phyloP scores from a whole-genome alignment of 2,113 vertebrate genomes.

The Caloenas nicobarica region DNA sequence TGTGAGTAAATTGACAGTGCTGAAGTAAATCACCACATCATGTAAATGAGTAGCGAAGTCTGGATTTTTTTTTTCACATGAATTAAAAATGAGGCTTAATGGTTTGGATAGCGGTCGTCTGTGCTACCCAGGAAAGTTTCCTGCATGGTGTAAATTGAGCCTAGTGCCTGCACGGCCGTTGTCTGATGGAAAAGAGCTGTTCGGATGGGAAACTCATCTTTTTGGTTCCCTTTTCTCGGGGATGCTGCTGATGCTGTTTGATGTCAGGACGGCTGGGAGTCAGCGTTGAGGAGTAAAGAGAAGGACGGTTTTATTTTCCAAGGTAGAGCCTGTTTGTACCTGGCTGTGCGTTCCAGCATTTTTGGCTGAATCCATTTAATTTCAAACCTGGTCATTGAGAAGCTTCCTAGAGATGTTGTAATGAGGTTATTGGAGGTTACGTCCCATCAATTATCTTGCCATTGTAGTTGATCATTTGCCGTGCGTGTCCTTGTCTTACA shows the following conservation, averaged over 20 bases:
- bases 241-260: background rate
- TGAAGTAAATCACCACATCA: background rate
- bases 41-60: background rate
- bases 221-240: background rate
- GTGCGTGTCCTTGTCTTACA: background rate
- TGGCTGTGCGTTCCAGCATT: background rate
- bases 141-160: background rate
- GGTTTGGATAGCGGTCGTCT: background rate
- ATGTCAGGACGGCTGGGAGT: background rate
- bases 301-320: background rate
- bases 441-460: slow-evolving; percentile 5
- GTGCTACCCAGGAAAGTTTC: background rate
- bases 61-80: background rate
- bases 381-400: background rate
- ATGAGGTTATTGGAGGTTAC: background rate
- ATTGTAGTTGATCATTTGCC: slow-evolving; percentile 4
- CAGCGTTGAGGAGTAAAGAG: background rate
- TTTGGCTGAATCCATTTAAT: background rate
- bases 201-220: background rate
- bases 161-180: rapidly evolving
- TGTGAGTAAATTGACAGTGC: background rate
- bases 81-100: background rate
- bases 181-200: background rate
- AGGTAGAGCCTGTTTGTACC: background rate
- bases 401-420: background rate